These are phyloP conservation scores for Eucera pruinosa DNA, from an alignment of 2,888 invertebrate genomes.

Conservation along the genomic window DNA sequence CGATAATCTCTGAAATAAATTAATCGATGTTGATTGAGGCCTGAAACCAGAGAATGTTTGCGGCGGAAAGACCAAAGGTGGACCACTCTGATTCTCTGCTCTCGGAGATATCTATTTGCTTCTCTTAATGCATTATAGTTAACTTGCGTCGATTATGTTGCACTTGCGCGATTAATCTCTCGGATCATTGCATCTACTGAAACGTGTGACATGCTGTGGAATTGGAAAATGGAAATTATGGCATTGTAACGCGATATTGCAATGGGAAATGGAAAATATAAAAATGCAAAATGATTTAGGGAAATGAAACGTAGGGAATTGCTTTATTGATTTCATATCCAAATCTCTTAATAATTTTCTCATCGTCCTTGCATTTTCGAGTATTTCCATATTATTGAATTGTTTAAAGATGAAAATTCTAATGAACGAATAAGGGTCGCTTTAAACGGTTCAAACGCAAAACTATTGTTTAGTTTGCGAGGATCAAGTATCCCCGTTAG, in stretches of 20 bases:
- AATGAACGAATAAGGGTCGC: too few relatives aligned
- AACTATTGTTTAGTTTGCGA: too few relatives aligned
- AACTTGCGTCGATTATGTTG: conserved; percentile 10
- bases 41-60: background rate
- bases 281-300: background rate
- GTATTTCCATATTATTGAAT: too few relatives aligned
- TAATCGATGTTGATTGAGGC: conserved; percentile 20
- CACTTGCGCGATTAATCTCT: background rate
- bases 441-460: too few relatives aligned
- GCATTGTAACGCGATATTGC: too few relatives aligned
- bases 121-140: conserved; percentile 1
- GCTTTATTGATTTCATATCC: too few relatives aligned
- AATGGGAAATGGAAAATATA: too few relatives aligned
- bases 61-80: background rate
- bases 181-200: background rate
- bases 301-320: too few relatives aligned
- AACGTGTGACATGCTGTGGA: conserved; percentile 23
- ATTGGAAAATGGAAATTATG: conserved; percentile 1
- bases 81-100: background rate
- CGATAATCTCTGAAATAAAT: conserved; percentile 36
- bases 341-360: too few relatives aligned
- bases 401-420: too few relatives aligned
- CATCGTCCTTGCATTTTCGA: too few relatives aligned
- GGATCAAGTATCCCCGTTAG: too few relatives aligned
- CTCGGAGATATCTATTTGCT: background rate